Conservation (phyloP, 1,140 invertebrate species). For the Lepidurus arcticus region DNA sequence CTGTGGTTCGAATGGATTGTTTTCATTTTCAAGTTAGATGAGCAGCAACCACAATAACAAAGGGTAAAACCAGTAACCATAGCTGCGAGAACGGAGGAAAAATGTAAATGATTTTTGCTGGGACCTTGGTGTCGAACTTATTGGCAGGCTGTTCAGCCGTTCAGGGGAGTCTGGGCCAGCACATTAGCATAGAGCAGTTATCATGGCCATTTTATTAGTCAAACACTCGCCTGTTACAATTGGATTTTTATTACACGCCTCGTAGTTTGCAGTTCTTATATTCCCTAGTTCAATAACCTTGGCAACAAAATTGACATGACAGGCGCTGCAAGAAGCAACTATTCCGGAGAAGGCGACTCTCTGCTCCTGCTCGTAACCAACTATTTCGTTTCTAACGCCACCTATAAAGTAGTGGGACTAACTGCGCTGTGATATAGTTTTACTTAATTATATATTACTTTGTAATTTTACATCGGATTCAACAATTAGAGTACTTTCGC, state of each 20-base stretch:
- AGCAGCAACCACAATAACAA: not conserved
- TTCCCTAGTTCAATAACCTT: constrained; percentile 3
- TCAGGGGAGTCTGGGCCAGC: not conserved
- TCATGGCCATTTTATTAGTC: not conserved
- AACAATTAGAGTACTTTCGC: no score
- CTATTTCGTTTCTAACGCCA: not conserved
- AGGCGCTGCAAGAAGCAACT: not conserved
- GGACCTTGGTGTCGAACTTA: not conserved
- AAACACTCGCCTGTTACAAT: not conserved
- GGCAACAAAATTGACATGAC: constrained; percentile 21
- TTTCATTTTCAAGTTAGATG: not conserved
- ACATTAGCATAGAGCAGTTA: not conserved
- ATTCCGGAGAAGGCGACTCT: not conserved
- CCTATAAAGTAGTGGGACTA: not conserved
- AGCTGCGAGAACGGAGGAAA: not conserved
- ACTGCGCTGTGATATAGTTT: no score
- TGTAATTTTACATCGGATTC: no score
- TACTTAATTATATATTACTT: no score
- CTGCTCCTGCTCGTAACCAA: not conserved
- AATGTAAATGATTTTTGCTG: not conserved
- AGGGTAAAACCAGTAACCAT: not conserved
- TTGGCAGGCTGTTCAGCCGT: not conserved
- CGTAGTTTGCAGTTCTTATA: not conserved
- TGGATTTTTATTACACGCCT: not conserved
- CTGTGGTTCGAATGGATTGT: not conserved